Percentiles rank a stretch among this genome's conserved stretches.
phyloP scores from a whole-genome alignment of 2,797 vertebrate species.

The Poeciliopsis infans region DNA sequence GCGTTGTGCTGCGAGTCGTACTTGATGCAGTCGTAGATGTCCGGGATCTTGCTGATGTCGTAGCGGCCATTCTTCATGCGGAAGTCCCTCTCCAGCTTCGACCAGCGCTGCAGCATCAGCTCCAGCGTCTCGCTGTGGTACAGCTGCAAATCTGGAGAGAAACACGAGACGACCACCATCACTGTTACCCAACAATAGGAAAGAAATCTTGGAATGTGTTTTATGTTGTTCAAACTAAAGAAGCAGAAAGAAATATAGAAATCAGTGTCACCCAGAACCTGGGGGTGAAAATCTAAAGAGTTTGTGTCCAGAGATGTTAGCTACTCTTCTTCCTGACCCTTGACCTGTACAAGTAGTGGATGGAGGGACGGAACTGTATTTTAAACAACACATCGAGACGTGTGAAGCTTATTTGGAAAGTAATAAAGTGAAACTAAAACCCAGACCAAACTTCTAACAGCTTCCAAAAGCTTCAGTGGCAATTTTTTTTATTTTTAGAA shows the following conservation, averaged over 20 bases:
- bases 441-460: not conserved
- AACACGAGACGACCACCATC: not conserved
- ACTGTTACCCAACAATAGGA: conserved; percentile 83
- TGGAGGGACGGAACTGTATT: not conserved
- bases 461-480: not conserved
- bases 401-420: not conserved
- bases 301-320: not conserved
- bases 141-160: conserved; percentile 88
- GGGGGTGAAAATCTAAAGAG: not conserved
- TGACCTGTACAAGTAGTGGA: not conserved
- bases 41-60: conserved; percentile 98
- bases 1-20: conserved; percentile 96
- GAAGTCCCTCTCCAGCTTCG: conserved; percentile 95
- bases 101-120: conserved; percentile 98
- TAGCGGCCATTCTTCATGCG: conserved; percentile 95
- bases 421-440: not conserved
- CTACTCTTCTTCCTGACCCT: not conserved
- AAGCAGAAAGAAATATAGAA: not conserved
- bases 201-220: conserved; percentile 80
- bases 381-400: not conserved
- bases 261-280: not conserved
- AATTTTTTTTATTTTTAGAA: not conserved
- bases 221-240: conserved; percentile 60
- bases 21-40: conserved; percentile 98
- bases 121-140: conserved; percentile 98